Percentiles rank a stretch among this genome's conserved stretches.
These are phyloP conservation scores for Ennomos quercinarius DNA, from an alignment of 2,888 invertebrate genomes.

Conservation along the genomic window DNA sequence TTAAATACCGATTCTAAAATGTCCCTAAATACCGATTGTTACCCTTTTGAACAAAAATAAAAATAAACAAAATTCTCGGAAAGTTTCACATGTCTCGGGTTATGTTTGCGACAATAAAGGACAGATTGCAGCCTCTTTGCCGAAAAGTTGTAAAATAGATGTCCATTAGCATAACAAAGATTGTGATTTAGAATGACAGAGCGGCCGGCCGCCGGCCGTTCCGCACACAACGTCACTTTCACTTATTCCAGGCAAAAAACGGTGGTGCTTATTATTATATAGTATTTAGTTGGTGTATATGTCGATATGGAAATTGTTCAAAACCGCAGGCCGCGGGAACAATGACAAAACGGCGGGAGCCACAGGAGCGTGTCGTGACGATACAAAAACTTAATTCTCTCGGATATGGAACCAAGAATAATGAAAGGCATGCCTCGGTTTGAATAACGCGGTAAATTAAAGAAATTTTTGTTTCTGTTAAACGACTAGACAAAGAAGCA, in stretches of 20 bases:
- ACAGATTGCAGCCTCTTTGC: slow-evolving; percentile 64
- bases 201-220: slow-evolving; percentile 43
- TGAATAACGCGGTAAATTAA: slow-evolving; percentile 80
- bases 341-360: slow-evolving; percentile 67
- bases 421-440: slow-evolving; percentile 72
- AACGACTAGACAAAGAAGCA: slow-evolving; percentile 54
- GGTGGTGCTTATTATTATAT: slow-evolving; percentile 56
- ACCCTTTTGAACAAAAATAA: slow-evolving; percentile 51
- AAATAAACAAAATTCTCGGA: slow-evolving; percentile 63
- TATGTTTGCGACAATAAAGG: slow-evolving; percentile 62
- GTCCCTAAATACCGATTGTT: slow-evolving; percentile 38
- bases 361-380: slow-evolving; percentile 71
- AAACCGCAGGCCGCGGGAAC: slow-evolving; percentile 73
- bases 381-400: slow-evolving; percentile 78
- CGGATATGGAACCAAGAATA: slow-evolving; percentile 75
- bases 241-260: slow-evolving; percentile 64
- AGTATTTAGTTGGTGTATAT: slow-evolving; percentile 56
- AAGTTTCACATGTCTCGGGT: slow-evolving; percentile 66
- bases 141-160: slow-evolving; percentile 76
- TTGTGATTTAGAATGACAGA: slow-evolving; percentile 74
- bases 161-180: slow-evolving; percentile 81
- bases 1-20: slow-evolving; percentile 44
- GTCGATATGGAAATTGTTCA: slow-evolving; percentile 68
- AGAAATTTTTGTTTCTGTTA: slow-evolving; percentile 70
- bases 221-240: slow-evolving; percentile 74